Conservation (phyloP, 2,797 vertebrate species). For the Alfaro cultratus region DNA sequence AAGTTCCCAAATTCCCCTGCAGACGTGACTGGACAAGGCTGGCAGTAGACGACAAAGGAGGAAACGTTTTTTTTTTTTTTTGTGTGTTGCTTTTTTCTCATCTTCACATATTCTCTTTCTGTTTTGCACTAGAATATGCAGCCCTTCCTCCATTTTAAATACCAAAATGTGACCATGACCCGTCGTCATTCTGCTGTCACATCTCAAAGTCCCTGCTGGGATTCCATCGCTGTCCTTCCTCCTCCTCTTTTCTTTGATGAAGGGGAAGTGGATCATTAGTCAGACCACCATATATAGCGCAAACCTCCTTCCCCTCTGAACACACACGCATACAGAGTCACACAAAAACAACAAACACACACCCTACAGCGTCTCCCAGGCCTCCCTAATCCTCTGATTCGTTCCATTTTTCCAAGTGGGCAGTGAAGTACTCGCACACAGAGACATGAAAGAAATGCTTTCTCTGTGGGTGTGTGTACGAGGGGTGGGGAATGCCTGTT, state of each 20-base stretch:
- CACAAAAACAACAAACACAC: slow-evolving; percentile 30
- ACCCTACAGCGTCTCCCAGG: slow-evolving; percentile 42
- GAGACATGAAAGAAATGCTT: slow-evolving; percentile 57
- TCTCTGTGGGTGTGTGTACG: slow-evolving; percentile 14
- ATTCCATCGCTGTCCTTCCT: background rate
- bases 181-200: background rate
- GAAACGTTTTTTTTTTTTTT: background rate
- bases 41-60: background rate
- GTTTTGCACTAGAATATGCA: background rate
- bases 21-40: background rate
- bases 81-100: background rate
- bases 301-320: slow-evolving; percentile 24
- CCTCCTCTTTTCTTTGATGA: slow-evolving; percentile 51
- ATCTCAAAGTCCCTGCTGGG: background rate
- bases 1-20: background rate
- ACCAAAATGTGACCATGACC: background rate
- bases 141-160: background rate
- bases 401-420: slow-evolving; percentile 53
- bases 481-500: slow-evolving; percentile 1
- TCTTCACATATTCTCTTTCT: background rate
- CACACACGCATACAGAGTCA: slow-evolving; percentile 14
- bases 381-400: slow-evolving; percentile 57
- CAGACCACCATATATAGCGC: slow-evolving; percentile 36
- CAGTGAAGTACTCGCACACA: slow-evolving; percentile 42
- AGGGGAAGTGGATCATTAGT: slow-evolving; percentile 54